phyloP scores from a whole-genome alignment of 2,797 vertebrate genomes.

The Clamator glandarius region DNA sequence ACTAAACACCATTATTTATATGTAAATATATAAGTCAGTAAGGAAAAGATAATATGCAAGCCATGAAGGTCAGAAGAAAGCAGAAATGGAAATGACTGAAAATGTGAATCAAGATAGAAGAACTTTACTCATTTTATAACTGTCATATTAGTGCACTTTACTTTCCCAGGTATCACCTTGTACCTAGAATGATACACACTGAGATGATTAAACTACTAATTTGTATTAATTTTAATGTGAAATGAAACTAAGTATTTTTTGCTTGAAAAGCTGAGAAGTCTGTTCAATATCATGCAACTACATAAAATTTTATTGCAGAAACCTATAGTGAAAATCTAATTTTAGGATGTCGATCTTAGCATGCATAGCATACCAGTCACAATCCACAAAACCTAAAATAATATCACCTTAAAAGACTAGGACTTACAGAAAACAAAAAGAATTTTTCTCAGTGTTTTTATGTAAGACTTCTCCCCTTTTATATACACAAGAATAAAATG shows the following conservation, averaged over 20 bases:
- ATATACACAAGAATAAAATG: neutral
- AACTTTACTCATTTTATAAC: neutral
- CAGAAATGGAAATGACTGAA: neutral
- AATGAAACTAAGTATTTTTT: neutral
- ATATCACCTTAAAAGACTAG: neutral
- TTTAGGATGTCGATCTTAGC: neutral
- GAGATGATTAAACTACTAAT: neutral
- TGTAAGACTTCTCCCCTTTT: neutral
- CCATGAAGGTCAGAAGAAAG: neutral
- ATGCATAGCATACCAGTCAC: neutral
- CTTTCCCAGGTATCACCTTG: neutral
- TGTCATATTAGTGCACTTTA: neutral
- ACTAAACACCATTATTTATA: neutral
- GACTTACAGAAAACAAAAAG: neutral
- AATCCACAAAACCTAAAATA: neutral
- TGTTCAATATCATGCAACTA: neutral
- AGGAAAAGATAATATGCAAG: neutral
- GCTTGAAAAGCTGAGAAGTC: neutral
- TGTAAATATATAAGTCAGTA: neutral
- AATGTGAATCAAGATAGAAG: neutral
- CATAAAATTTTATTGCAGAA: neutral
- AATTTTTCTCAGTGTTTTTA: rapidly evolving
- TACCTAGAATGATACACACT: neutral
- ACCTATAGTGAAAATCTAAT: neutral
- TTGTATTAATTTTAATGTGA: neutral